Base-by-base conservation (phyloP, 2,113 vertebrate genomes). In the Heptranchias perlo region DNA sequence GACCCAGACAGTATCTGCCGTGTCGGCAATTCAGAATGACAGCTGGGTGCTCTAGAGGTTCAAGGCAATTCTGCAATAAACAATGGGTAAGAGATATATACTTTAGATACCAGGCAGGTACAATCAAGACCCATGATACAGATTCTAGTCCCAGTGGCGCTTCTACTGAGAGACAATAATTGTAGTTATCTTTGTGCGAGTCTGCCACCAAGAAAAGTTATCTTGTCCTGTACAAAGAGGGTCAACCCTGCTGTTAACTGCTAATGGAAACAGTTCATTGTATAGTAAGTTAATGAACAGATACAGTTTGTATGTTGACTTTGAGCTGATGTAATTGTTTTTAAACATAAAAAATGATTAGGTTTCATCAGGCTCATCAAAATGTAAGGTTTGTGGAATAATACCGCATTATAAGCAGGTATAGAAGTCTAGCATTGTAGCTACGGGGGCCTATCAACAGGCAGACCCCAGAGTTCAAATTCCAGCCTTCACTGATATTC, bases 1-100 rank as follows among this genome's bases (percentile, higher is more conserved):
- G 98, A 98, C 98, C 98, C 98, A 98, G 98, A 98, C 98, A 78
- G 96, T 96, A 97, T 97, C 97, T 98, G 97, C 97, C 96, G 96
- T 97, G 97, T 98, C 97, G 98, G 97, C 97, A 97, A 96, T 96
- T 96, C 96, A 96, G 96, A 97, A 97, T 97, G 97, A 97, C 97
- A 97, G 97, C 96, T 96, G 96, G 96, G 96, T 96, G 44, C 94
- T 95, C 94, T 69, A 11, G 28, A 52, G 65, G 94, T 95, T 95
- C 96, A 96, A 94, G 94, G 96, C 96, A 96, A 97, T 96, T 96
- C 93, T 96, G 96, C 58, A 76, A 58, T 96, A 95, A 96, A 97
- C 97, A 97, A 97, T 96, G 96, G 96, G 95, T 62, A 78, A 96
- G 96, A 96, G 95, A 96, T 96, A 95, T 76, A 96, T 96, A 96